phyloP scores from a whole-genome alignment of 2,888 invertebrate species.

The Sympetrum striolatum region DNA sequence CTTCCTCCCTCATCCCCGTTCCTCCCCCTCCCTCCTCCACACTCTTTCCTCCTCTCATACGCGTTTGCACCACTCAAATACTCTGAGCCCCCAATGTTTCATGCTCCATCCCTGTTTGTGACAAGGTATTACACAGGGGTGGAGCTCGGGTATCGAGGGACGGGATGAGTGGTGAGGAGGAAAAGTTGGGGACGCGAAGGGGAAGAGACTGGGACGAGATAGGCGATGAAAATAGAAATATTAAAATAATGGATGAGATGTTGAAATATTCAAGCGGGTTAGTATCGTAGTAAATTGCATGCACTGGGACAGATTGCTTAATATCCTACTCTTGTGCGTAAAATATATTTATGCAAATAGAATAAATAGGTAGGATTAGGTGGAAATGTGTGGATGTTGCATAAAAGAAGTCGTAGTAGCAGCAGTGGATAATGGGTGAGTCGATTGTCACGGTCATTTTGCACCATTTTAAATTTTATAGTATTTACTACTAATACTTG shows the following conservation, averaged over 20 bases:
- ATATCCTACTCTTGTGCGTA: no score
- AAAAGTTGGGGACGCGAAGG: neutral
- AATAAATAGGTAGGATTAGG: no score
- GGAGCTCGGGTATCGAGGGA: conserved; percentile 19
- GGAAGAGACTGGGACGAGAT: neutral
- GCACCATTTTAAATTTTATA: no score
- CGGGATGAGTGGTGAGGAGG: conserved; percentile 10
- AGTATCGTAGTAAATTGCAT: no score
- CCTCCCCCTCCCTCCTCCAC: neutral
- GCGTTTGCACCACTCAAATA: conserved; percentile 36
- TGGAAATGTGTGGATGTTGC: no score
- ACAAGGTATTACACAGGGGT: conserved; percentile 42
- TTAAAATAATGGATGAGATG: neutral
- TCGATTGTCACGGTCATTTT: no score
- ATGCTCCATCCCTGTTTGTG: conserved; percentile 44
- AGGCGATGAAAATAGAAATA: neutral
- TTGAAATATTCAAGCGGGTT: neutral
- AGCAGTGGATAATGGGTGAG: no score
- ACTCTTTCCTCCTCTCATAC: neutral
- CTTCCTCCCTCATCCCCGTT: neutral
- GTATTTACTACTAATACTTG: no score
- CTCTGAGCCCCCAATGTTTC: conserved; percentile 21
- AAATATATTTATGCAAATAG: no score
- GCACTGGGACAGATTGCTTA: no score
- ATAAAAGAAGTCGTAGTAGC: no score